A percentile compares a stretch with the other conserved stretches of the same genome.
Conservation (phyloP, 1,140 invertebrate species). For the Acromyrmex charruanus region DNA sequence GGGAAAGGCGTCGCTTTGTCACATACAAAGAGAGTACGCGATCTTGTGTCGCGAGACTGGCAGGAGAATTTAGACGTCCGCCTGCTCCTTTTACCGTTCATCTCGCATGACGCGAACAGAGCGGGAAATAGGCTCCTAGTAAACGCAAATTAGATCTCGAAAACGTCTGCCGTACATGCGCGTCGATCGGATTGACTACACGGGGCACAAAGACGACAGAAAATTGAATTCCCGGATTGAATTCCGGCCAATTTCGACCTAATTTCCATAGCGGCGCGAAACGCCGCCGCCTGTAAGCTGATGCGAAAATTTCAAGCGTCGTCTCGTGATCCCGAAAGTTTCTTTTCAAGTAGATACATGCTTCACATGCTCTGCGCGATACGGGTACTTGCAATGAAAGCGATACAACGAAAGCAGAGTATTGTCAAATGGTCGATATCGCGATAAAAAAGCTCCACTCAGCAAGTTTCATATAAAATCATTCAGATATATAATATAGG, state of each 20-base stretch:
- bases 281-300: slow-evolving; percentile 34
- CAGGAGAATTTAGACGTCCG: slow-evolving; percentile 36
- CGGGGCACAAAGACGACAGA: slow-evolving; percentile 70
- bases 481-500: not conserved
- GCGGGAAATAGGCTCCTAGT: slow-evolving; percentile 57
- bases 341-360: slow-evolving; percentile 23
- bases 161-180: slow-evolving; percentile 63
- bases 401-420: slow-evolving; percentile 16
- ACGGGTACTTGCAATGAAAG: slow-evolving; percentile 36
- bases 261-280: slow-evolving; percentile 68
- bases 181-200: slow-evolving; percentile 69
- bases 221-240: slow-evolving; percentile 77
- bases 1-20: not conserved
- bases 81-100: slow-evolving; percentile 46
- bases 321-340: not conserved
- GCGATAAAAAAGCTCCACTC: not conserved
- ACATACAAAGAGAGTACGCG: not conserved
- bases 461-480: not conserved
- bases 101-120: slow-evolving; percentile 31
- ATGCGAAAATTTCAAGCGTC: slow-evolving; percentile 41
- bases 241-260: slow-evolving; percentile 73
- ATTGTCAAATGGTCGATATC: slow-evolving; percentile 39
- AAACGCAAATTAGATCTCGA: slow-evolving; percentile 78
- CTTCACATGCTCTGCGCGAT: not conserved
- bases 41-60: slow-evolving; percentile 4